Percentiles rank a stretch among this genome's conserved stretches.
Conservation (phyloP, 2,113 vertebrate species). For the Entelurus aequoreus region DNA sequence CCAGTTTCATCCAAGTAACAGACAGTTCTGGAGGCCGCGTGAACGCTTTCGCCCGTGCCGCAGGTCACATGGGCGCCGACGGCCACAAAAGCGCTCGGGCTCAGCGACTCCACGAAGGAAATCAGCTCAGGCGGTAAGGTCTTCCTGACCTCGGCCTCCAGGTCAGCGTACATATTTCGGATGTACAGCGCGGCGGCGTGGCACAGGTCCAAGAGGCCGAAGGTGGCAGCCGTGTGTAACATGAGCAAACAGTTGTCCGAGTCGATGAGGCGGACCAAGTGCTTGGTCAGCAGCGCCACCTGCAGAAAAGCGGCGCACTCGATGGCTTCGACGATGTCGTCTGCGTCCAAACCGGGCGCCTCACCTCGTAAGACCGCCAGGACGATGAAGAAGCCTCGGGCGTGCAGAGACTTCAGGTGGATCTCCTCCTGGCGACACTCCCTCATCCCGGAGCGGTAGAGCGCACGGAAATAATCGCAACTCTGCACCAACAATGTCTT, state of each 20-base stretch:
- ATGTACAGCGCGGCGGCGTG: constrained; percentile 77
- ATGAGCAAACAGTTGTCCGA: constrained; percentile 82
- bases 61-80: constrained; percentile 79
- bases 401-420: constrained; percentile 67
- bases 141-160: constrained; percentile 64
- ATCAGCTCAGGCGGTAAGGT: constrained; percentile 71
- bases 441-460: constrained; percentile 87
- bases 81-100: constrained; percentile 77
- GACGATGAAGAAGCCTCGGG: constrained; percentile 72
- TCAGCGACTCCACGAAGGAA: constrained; percentile 73
- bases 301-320: constrained; percentile 78
- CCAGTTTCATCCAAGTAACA: constrained; percentile 82
- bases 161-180: constrained; percentile 71
- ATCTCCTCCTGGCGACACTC: constrained; percentile 81
- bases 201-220: constrained; percentile 79
- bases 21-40: constrained; percentile 80
- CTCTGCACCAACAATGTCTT: constrained; percentile 73
- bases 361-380: constrained; percentile 74
- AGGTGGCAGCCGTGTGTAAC: constrained; percentile 79
- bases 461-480: constrained; percentile 84
- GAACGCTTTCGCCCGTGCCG: constrained; percentile 65
- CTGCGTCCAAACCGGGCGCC: constrained; percentile 66
- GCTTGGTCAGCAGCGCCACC: constrained; percentile 70
- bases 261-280: constrained; percentile 74
- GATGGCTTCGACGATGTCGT: constrained; percentile 72